A percentile compares a stretch with the other conserved stretches of the same genome.
Evolutionary conservation across 2,797 vertebrate genomes (phyloP).

Genomic region (Brotula barbata): DNA sequence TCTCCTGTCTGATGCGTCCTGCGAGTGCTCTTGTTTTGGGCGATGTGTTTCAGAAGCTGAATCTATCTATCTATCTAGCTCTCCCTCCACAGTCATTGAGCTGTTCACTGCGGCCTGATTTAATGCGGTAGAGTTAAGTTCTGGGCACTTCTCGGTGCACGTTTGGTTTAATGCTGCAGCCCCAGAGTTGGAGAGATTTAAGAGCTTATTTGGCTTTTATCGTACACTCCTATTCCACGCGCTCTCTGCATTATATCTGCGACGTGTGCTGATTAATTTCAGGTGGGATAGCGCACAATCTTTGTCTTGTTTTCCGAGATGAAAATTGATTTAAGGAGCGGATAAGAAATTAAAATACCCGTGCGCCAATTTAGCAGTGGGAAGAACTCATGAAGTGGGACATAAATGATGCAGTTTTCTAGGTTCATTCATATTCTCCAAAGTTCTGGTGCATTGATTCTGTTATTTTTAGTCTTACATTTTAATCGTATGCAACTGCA

Average conservation of each 20-base stretch:
- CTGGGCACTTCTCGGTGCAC: slow-evolving; percentile 28
- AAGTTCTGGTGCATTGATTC: slow-evolving; percentile 26
- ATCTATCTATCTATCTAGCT: slow-evolving; percentile 27
- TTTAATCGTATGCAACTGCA: neutral
- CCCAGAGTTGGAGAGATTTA: slow-evolving; percentile 40
- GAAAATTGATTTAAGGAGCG: slow-evolving; percentile 29
- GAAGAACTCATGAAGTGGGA: slow-evolving; percentile 5
- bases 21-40: slow-evolving; percentile 54
- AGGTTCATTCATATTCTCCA: slow-evolving; percentile 13
- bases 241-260: slow-evolving; percentile 3
- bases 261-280: slow-evolving; percentile 6
- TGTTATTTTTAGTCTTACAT: slow-evolving; percentile 2
- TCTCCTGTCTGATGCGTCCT: slow-evolving; percentile 47
- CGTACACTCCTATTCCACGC: neutral
- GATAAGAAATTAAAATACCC: neutral
- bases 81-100: slow-evolving; percentile 37
- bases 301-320: slow-evolving; percentile 11
- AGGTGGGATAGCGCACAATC: neutral
- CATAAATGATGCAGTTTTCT: slow-evolving; percentile 27
- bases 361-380: no score
- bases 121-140: slow-evolving; percentile 59
- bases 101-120: slow-evolving; percentile 59
- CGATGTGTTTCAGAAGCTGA: slow-evolving; percentile 44
- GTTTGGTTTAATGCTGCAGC: slow-evolving; percentile 51
- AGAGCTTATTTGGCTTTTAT: slow-evolving; percentile 27